phyloP scores from a whole-genome alignment of 2,888 invertebrate genomes.

The Nezara viridula region DNA sequence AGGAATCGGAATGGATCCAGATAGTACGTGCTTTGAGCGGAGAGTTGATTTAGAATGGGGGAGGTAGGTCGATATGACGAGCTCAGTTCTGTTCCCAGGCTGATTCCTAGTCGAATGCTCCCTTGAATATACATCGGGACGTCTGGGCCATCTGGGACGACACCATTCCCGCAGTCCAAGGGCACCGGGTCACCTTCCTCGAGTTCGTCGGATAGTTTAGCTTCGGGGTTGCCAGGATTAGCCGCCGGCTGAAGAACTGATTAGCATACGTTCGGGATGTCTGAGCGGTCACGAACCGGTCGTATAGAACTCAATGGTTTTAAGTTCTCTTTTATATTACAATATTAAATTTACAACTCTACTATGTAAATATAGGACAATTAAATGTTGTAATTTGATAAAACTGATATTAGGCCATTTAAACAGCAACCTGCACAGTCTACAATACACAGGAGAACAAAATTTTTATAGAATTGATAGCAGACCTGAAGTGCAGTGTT shows the following conservation, averaged over 20 bases:
- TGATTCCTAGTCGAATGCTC: neutral
- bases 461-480: too few relatives aligned
- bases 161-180: neutral
- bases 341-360: too few relatives aligned
- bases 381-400: too few relatives aligned
- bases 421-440: too few relatives aligned
- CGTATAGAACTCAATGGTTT: neutral
- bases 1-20: neutral
- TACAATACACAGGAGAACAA: too few relatives aligned
- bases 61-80: neutral
- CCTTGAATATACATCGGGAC: neutral
- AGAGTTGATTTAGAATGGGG: neutral
- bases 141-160: neutral
- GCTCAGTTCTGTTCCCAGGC: conserved; percentile 36
- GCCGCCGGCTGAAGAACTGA: neutral
- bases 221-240: neutral
- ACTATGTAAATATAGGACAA: too few relatives aligned
- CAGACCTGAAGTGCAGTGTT: too few relatives aligned
- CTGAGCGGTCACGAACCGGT: neutral
- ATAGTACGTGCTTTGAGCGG: neutral
- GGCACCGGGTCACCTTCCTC: neutral
- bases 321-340: too few relatives aligned
- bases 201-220: neutral
- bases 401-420: too few relatives aligned
- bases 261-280: neutral